phyloP scores from a whole-genome alignment of 2,888 invertebrate species.

The Meloe dianella region DNA sequence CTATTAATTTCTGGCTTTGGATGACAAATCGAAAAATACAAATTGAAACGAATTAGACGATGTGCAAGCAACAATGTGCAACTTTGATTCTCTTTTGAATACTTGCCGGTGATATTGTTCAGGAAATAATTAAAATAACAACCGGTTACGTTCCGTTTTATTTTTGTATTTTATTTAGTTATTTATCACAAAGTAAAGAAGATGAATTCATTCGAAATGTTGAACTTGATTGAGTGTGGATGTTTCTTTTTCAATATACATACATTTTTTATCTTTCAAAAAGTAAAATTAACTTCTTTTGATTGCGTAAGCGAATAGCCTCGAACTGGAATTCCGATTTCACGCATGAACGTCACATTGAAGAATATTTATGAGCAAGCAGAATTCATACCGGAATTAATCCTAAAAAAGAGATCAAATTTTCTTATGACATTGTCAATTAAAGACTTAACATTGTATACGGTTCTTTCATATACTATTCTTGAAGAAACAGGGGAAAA shows the following conservation, averaged over 20 bases:
- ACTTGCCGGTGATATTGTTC: constrained; percentile 6
- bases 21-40: neutral
- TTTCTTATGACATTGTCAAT: neutral
- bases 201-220: constrained; percentile 14
- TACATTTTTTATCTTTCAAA: constrained; percentile 5
- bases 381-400: constrained; percentile 33
- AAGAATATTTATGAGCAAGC: constrained; percentile 43
- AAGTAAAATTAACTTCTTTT: constrained; percentile 28
- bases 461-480: neutral
- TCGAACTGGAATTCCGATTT: constrained; percentile 24
- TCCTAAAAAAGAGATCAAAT: neutral
- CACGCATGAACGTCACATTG: constrained; percentile 27
- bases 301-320: constrained; percentile 25
- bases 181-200: constrained; percentile 2
- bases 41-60: neutral
- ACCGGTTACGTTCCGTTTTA: constrained; percentile 11
- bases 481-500: neutral
- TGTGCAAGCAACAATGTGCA: neutral
- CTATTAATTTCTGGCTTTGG: neutral
- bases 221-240: constrained; percentile 11
- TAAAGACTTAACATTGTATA: neutral
- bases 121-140: constrained; percentile 21
- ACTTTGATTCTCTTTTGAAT: constrained; percentile 2
- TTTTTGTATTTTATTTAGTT: neutral
- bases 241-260: too few species aligned